Base-by-base conservation (phyloP, 2,113 vertebrate genomes). In the Meriones unguiculatus region DNA sequence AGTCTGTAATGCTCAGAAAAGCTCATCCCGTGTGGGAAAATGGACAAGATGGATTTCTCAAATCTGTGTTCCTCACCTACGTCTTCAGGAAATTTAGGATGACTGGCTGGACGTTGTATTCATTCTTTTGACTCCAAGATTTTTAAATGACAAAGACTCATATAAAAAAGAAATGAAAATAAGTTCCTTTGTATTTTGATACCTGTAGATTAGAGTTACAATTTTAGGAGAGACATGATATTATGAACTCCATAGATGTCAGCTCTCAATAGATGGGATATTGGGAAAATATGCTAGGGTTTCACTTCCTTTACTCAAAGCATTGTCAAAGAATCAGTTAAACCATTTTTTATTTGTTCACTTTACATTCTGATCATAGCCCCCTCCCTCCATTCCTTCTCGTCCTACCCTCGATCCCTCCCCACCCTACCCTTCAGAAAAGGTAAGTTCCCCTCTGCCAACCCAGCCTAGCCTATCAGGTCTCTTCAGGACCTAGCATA, bases 271-370 rank as follows among this genome's bases (percentile, higher is more conserved):
- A 22, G 50, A 20, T 70, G 32, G 1, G 32, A 54, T 35, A 75
- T 92, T 93, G 72, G 88, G 78, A 82, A 18, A 81, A 46, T 59
- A 62, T 70, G 20, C 9, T 5, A 91, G 2, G 1, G 64, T 95
- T 86, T 87, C 32, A 73, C 24, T 95, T 41, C 75, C 69, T 89
- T 96, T 86, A 28, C 17, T 35, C 10, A 90, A 76, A 87, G 75
- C 5, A 32, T 67, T 77, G 87, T 77, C 76, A 82, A 87, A 75
- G 59, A 20, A 54, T 92, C 59, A 73, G 59, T 69, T 75, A 54
- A 94, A 81, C 2, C 13, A 46, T 46, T 46, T 46, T 46, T 46
- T 46, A 46, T 46, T 46, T 46, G 46, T 46, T 46, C 46, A 46
- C 46, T 46, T 46, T 46, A 46, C 46, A 46, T 46, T 46, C 46